Evolutionary conservation across 2,888 invertebrate species (phyloP), one percentile per base, ranked within the genome.

Genomic region (Imbricaverruca yamaguchii): DNA sequence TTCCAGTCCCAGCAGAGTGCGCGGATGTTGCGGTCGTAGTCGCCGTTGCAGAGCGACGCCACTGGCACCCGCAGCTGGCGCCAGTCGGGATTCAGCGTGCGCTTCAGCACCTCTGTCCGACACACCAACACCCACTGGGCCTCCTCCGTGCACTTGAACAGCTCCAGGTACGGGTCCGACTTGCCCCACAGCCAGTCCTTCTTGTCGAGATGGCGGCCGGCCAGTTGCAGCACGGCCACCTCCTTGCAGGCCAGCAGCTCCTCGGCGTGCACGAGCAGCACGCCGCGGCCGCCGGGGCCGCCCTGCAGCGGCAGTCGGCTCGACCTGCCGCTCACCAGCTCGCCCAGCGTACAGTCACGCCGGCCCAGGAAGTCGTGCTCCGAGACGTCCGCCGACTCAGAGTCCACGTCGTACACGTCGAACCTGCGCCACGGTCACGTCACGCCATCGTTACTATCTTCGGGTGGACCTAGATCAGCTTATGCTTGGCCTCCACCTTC

Each of bases 1-100:
- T 85, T 85, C 80, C 83, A 85, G 80, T 89, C 88, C 85, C 85
- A 88, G 83, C 89, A 89, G 82, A 88, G 88, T 69, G 90, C 86
- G 83, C 87, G 86, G 65, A 90, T 87, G 67, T 86, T 86, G 81
- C 89, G 86, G 82, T 89, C 88, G 85, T 88, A 86, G 84, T 89
- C 89, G 23, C 87, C 88, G 83, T 86, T 87, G 83, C 88, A 89
- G 80, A 89, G 85, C 9, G 85, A 83, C 25, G 86, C 84, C 12
- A 87, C 84, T 56, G 86, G 84, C 18, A 88, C 83, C 15, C 85
- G 85, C 81, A 90, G 87, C n/a, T 88, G 85, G 82, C 87, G 86
- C 90, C 91, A 91, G 11, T 87, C 87, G 21, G 91, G 91, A 85
- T 90, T 89, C 74, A 89, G 85, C 15, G 89, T 89, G 82, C 88